These are phyloP conservation scores for Tylochromis polylepis DNA, from an alignment of 2,113 vertebrate species.

Conservation along the genomic window DNA sequence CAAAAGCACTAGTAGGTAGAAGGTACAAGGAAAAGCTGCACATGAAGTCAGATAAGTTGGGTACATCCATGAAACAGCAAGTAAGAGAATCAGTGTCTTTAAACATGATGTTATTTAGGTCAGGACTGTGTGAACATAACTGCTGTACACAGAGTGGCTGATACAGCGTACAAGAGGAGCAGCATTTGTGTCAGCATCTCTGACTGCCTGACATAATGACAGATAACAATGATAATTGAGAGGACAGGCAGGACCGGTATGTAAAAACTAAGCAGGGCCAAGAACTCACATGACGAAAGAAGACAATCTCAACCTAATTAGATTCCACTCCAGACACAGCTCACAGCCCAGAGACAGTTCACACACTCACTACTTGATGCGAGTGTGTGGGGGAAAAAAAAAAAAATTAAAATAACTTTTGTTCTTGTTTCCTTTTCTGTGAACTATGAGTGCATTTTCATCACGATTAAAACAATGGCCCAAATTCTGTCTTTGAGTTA, in stretches of 20 bases:
- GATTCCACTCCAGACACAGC: not conserved
- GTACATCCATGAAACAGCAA: not conserved
- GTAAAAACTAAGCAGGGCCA: not conserved
- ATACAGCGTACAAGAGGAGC: not conserved
- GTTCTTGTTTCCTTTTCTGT: not conserved
- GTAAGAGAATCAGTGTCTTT: conserved; percentile 20
- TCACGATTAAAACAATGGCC: not conserved
- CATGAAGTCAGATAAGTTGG: conserved; percentile 16
- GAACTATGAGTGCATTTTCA: not conserved
- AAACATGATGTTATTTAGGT: conserved; percentile 26
- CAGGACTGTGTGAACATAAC: conserved; percentile 21
- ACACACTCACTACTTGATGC: not conserved
- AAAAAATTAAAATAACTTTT: not conserved
- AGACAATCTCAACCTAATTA: not conserved
- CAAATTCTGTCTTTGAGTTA: not conserved
- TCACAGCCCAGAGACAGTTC: not conserved
- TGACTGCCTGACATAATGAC: conserved; percentile 18
- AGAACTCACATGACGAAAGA: not conserved
- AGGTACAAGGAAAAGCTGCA: not conserved
- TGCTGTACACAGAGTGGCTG: conserved; percentile 17
- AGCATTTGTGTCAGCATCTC: conserved; percentile 33
- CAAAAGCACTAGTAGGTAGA: not conserved
- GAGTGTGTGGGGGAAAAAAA: not conserved
- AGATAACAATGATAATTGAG: conserved; percentile 42
- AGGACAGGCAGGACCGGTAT: not conserved